Conservation (phyloP, 2,113 vertebrate genomes). For the Oreochromis spilurus region DNA sequence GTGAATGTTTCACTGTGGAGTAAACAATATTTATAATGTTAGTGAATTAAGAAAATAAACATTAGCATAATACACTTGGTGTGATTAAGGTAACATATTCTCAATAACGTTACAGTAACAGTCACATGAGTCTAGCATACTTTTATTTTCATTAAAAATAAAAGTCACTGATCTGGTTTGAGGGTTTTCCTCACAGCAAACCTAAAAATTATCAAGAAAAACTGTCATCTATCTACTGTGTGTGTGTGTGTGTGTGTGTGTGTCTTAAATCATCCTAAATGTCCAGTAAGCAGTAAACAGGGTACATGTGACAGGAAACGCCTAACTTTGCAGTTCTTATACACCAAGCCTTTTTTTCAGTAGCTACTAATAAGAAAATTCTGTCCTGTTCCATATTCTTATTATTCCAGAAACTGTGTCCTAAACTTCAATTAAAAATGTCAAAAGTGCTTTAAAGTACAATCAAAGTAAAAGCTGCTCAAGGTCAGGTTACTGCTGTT, state of each 20-base stretch:
- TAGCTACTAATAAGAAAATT: background rate
- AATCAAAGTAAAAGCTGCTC: too few relatives aligned
- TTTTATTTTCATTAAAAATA: background rate
- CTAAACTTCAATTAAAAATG: background rate
- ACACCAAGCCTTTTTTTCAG: background rate
- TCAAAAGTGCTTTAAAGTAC: too few relatives aligned
- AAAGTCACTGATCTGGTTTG: background rate
- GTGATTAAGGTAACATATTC: background rate
- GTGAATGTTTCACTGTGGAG: background rate
- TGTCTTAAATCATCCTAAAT: background rate
- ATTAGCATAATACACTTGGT: background rate
- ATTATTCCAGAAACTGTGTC: background rate
- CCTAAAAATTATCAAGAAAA: rapidly evolving
- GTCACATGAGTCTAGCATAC: background rate
- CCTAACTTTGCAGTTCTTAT: background rate
- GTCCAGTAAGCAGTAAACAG: background rate
- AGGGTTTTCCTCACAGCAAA: background rate
- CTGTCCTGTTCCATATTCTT: background rate
- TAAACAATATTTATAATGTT: background rate
- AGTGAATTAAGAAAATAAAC: background rate
- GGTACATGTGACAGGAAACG: rapidly evolving
- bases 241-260: too few relatives aligned
- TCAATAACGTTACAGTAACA: rapidly evolving
- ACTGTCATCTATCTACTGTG: background rate
- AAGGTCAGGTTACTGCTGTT: too few relatives aligned